A percentile compares a stretch with the other conserved stretches of the same genome.
These are phyloP conservation scores for Neopipo cinnamomea DNA, from an alignment of 2,113 vertebrate species.

Conservation along the genomic window DNA sequence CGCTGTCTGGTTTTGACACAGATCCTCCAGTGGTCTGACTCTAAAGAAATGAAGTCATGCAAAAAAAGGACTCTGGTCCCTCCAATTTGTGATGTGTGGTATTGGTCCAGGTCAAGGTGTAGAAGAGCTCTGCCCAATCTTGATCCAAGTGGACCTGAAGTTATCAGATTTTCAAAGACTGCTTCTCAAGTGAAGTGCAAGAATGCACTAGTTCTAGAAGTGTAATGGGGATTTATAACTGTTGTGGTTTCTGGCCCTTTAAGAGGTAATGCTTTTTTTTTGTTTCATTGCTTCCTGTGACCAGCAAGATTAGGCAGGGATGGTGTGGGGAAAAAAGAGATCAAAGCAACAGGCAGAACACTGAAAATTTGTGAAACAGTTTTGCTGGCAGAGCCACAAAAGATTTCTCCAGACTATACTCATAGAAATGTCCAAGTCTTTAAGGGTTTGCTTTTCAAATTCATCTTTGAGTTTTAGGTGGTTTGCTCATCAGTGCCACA, in stretches of 20 bases:
- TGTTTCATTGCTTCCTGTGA: not conserved
- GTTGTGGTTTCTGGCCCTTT: not conserved
- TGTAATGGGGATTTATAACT: not conserved
- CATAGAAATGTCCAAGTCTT: not conserved
- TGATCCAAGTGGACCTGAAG: not conserved
- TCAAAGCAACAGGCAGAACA: not conserved
- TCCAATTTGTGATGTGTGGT: not conserved
- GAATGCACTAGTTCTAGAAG: not conserved
- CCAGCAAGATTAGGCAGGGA: not conserved
- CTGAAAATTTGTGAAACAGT: conserved; percentile 9
- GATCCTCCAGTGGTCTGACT: not conserved
- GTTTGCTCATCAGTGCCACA: conserved; percentile 40
- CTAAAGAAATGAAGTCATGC: not conserved
- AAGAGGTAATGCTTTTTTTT: not conserved
- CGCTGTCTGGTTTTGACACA: not conserved
- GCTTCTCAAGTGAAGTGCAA: not conserved
- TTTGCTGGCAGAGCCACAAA: not conserved
- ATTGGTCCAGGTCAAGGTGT: not conserved
- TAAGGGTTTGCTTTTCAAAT: conserved; percentile 12
- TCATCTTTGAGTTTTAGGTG: conserved; percentile 1
- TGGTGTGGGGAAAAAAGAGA: not conserved
- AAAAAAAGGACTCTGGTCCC: not conserved
- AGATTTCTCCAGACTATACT: not conserved
- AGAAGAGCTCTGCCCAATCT: not conserved
- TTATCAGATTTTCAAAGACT: not conserved